Percentiles rank a stretch among this genome's conserved stretches.
These are phyloP conservation scores for Bhutanitis thaidina DNA, from an alignment of 2,888 invertebrate species.

Conservation along the genomic window DNA sequence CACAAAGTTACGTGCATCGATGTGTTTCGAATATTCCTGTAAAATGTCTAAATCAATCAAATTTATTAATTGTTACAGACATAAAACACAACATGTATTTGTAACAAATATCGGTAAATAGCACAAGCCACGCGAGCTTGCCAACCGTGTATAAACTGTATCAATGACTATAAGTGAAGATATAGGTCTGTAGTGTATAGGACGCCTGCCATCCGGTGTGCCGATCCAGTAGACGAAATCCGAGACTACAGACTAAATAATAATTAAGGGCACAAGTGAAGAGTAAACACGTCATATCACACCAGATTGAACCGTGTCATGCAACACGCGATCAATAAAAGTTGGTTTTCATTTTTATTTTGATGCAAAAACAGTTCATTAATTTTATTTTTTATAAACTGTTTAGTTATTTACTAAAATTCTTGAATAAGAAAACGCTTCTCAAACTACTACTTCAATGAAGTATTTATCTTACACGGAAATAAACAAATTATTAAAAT, in stretches of 20 bases:
- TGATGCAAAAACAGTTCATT: too few species aligned
- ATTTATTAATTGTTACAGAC: too few species aligned
- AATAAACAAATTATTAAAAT: too few species aligned
- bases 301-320: constrained; percentile 19
- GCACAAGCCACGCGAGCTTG: constrained; percentile 8
- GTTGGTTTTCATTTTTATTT: too few species aligned
- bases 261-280: constrained; percentile 35
- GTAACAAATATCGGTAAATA: constrained; percentile 12
- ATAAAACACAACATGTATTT: too few species aligned
- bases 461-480: too few species aligned
- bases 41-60: not conserved
- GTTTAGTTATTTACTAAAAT: too few species aligned
- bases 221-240: constrained; percentile 59
- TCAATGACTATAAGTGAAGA: constrained; percentile 5
- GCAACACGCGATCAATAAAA: constrained; percentile 14
- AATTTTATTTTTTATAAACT: too few species aligned
- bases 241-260: constrained; percentile 35
- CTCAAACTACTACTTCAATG: too few species aligned
- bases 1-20: too few species aligned
- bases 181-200: constrained; percentile 46
- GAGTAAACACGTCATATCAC: constrained; percentile 35
- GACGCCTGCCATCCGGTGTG: constrained; percentile 48
- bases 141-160: constrained; percentile 3
- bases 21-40: not conserved
- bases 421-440: too few species aligned